Base-by-base conservation (phyloP, 2,888 invertebrate genomes). In the Callimorpha dominula region DNA sequence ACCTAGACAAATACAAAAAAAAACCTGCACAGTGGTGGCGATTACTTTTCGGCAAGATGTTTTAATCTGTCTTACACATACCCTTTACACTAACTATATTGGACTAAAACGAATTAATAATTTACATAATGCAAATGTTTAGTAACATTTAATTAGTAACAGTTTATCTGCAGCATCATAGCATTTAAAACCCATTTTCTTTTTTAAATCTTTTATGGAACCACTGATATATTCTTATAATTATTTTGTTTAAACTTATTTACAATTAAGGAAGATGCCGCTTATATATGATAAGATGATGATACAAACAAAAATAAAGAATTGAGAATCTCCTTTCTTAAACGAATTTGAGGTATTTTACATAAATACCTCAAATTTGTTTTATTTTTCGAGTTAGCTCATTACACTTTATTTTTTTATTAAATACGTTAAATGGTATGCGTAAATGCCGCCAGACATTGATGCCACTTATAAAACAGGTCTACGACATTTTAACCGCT, bases 391-490 rank as follows among this genome's bases (percentile, higher is more conserved):
- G 4, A 57, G 57, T 57, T 57, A n/a, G 12, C 4, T 20, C 57
- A 57, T 20, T 31, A 20, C 1, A 12, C 20, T n/a, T 57, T 20
- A 9, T 57, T 31, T 60, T 57, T 42, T 54, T 54, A 20, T 57
- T 6, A 43, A 68, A 20, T n/a, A 43, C 43, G 54, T 20, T 57
- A 57, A 42, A 68, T 14, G 8, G n/a, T 68, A 54, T 68, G 42
- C 40, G 8, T 43, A 43, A 57, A 57, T 43, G 20, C 43, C 49
- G 63, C 69, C 40, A 50, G 68, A 49, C 60, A 57, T 46, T 46
- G 43, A 57, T 31, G 20, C 17, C 57, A 68, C n/a, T 66, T 43
- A 17, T 66, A 72, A 54, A 73, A 80, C 80, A 68, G 70, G 83
- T 80, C 78, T 67, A 50, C 68, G 63, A 68, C 49, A 71, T 80